Conservation (phyloP, 2,888 invertebrate species). For the Entomobrya multifasciata region DNA sequence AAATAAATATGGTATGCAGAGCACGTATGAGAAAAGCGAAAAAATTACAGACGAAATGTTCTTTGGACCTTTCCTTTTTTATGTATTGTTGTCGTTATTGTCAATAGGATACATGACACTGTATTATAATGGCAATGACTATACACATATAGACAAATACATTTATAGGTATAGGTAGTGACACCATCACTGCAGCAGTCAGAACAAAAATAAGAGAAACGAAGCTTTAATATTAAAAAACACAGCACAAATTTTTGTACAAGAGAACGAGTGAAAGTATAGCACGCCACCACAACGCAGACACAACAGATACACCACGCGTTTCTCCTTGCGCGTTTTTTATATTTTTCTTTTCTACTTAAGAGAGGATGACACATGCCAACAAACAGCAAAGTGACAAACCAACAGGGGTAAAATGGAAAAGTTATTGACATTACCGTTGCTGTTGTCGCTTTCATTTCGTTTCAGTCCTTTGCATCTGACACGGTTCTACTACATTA, state of each 20-base stretch:
- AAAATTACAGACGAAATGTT: not conserved
- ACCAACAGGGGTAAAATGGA: slow-evolving; percentile 68
- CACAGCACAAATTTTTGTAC: not conserved
- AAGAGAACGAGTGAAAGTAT: slow-evolving; percentile 1
- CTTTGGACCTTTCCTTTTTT: slow-evolving; percentile 14
- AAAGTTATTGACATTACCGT: slow-evolving; percentile 67
- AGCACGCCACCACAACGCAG: too few relatives aligned
- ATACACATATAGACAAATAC: not conserved
- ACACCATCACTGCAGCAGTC: not conserved
- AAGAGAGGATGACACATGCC: slow-evolving; percentile 61
- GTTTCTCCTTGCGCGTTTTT: not conserved
- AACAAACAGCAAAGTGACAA: slow-evolving; percentile 58
- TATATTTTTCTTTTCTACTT: slow-evolving; percentile 4
- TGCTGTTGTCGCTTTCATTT: slow-evolving; percentile 68
- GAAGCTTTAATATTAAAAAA: not conserved
- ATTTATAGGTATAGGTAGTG: not conserved
- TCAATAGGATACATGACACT: not conserved
- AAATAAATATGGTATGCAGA: slow-evolving; percentile 1
- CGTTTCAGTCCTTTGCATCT: slow-evolving; percentile 72
- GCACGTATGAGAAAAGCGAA: slow-evolving; percentile 17
- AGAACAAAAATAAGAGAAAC: not conserved
- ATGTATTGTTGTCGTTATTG: slow-evolving; percentile 13
- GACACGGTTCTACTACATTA: slow-evolving; percentile 74
- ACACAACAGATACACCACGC: not conserved
- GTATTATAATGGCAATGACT: not conserved